A percentile compares a stretch with the other conserved stretches of the same genome.
Evolutionary conservation across 2,113 vertebrate species (phyloP).

Genomic region (Parus major): DNA sequence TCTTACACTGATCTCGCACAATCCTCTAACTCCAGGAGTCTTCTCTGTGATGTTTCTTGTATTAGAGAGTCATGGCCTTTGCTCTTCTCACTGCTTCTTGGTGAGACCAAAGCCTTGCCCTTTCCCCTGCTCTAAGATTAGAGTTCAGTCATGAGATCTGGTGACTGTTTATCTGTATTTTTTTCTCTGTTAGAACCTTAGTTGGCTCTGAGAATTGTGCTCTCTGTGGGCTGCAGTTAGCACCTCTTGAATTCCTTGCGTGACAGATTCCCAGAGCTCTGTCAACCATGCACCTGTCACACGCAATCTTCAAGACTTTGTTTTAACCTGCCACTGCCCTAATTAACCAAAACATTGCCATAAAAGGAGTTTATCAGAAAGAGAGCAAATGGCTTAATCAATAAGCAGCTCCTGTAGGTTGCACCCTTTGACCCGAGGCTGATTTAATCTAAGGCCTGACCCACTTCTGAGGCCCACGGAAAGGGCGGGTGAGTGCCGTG

Average conservation of each 20-base stretch:
- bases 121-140: neutral
- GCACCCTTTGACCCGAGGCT: neutral
- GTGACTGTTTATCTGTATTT: neutral
- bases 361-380: neutral
- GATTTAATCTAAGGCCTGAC: neutral
- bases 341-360: neutral
- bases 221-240: neutral
- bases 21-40: neutral
- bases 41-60: neutral
- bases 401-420: neutral
- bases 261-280: neutral
- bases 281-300: rapidly evolving
- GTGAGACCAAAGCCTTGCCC: neutral
- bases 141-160: neutral
- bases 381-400: neutral
- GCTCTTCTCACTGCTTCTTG: neutral
- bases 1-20: neutral
- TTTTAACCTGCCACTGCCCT: neutral
- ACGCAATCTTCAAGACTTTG: neutral
- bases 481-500: neutral
- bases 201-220: neutral
- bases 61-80: neutral
- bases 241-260: rapidly evolving
- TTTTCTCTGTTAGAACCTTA: neutral
- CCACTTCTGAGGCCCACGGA: neutral